Conservation (phyloP, 1,140 invertebrate genomes). For the Chlorops oryzae region DNA sequence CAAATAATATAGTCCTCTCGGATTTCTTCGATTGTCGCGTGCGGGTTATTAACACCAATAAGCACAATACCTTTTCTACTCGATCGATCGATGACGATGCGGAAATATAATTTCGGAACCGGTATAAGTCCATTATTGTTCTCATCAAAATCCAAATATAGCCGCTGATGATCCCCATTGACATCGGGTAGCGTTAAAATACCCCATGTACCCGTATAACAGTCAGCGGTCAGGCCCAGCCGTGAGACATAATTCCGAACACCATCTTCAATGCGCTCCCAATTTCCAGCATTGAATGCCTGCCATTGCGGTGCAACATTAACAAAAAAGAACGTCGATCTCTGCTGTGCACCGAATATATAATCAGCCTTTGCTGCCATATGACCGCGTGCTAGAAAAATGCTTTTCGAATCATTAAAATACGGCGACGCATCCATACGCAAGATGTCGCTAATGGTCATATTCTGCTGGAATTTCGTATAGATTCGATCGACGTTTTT, state of each 20-base stretch:
- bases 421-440: constrained; percentile 33
- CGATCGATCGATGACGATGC: constrained; percentile 52
- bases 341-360: constrained; percentile 56
- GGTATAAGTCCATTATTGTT: constrained; percentile 47
- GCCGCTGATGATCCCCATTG: constrained; percentile 42
- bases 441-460: constrained; percentile 37
- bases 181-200: constrained; percentile 50
- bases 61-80: constrained; percentile 51
- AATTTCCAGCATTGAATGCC: constrained; percentile 60
- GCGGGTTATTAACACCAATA: constrained; percentile 57
- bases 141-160: constrained; percentile 51
- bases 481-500: constrained; percentile 42
- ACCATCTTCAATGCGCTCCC: constrained; percentile 51
- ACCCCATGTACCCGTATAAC: constrained; percentile 57
- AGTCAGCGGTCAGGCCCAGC: constrained; percentile 45
- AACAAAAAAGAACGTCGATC: constrained; percentile 58
- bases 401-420: constrained; percentile 31
- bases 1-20: constrained; percentile 50
- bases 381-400: constrained; percentile 59
- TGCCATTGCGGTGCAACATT: constrained; percentile 63
- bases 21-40: constrained; percentile 39
- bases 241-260: constrained; percentile 46
- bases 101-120: constrained; percentile 55
- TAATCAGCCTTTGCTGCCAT: constrained; percentile 61
- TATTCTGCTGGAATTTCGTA: constrained; percentile 36